phyloP scores from a whole-genome alignment of 2,797 vertebrate species.

The Bradypodion pumilum region DNA sequence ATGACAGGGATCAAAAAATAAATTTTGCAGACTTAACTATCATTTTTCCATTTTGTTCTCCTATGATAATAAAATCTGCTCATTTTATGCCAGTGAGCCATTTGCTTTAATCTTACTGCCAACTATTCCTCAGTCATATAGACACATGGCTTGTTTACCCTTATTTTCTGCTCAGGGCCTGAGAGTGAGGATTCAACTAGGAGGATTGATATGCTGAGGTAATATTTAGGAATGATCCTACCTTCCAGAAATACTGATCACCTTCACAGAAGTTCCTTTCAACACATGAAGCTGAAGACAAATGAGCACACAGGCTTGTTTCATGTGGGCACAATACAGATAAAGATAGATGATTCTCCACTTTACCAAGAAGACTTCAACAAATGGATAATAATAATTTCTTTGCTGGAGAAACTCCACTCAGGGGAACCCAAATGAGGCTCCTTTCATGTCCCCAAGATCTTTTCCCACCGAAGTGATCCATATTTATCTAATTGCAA shows the following conservation, averaged over 20 bases:
- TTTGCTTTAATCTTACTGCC: not conserved
- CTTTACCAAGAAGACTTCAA: conserved; percentile 14
- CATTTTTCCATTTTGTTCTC: not conserved
- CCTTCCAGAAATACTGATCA: not conserved
- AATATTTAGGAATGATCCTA: not conserved
- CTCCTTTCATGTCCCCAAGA: no score
- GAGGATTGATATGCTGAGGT: no score
- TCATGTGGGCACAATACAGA: not conserved
- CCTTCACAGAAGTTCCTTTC: not conserved
- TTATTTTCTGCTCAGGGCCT: no score
- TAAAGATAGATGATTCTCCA: not conserved
- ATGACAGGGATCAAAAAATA: no score
- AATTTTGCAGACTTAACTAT: not conserved
- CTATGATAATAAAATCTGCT: no score
- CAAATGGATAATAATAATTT: not conserved
- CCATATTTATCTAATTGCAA: no score
- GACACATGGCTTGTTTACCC: not conserved
- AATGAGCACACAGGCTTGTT: not conserved
- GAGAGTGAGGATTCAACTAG: not conserved
- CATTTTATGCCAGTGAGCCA: not conserved
- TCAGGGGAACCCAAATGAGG: no score
- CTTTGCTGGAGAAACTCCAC: no score
- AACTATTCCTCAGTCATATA: not conserved
- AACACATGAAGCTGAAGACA: not conserved
- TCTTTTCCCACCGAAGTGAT: no score